Evolutionary conservation across 2,797 vertebrate genomes (phyloP).

Genomic region (Adrianichthys oophorus): DNA sequence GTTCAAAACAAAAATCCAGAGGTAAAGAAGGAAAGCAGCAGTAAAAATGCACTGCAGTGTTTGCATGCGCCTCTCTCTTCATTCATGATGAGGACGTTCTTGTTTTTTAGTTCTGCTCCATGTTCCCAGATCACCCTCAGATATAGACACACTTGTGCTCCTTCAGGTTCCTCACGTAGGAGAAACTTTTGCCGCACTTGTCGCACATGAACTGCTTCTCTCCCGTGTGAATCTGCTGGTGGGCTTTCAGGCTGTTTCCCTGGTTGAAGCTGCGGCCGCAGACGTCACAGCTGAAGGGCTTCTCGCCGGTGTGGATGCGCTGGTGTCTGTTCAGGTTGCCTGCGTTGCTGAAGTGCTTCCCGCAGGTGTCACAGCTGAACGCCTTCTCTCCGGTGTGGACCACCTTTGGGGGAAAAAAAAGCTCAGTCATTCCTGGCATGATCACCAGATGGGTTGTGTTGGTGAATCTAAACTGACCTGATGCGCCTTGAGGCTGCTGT

Average conservation of each 20-base stretch:
- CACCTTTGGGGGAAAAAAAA: constrained; percentile 25
- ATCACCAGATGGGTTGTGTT: neutral
- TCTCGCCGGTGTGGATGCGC: constrained; percentile 78
- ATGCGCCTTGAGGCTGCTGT: constrained; percentile 76
- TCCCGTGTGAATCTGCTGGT: constrained; percentile 77
- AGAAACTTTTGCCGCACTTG: constrained; percentile 78
- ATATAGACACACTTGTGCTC: constrained; percentile 78
- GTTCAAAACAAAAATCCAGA: too few relatives aligned
- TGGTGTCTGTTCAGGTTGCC: constrained; percentile 78
- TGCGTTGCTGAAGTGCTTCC: constrained; percentile 72
- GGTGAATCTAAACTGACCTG: constrained; percentile 40
- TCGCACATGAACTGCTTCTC: constrained; percentile 79
- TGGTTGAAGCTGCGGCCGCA: constrained; percentile 80
- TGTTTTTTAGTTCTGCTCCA: neutral
- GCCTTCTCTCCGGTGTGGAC: constrained; percentile 76
- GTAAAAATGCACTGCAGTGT: too few relatives aligned
- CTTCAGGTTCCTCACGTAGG: constrained; percentile 77
- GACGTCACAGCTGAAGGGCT: constrained; percentile 71
- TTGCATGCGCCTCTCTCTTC: too few relatives aligned
- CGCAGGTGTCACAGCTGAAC: constrained; percentile 71
- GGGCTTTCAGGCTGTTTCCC: constrained; percentile 80
- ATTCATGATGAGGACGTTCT: neutral
- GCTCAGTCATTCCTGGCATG: neutral
- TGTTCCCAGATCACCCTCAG: constrained; percentile 20
- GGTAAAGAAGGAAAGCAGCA: too few relatives aligned